Evolutionary conservation across 1,140 invertebrate species (phyloP).

Genomic region (Hycleus phaleratus): DNA sequence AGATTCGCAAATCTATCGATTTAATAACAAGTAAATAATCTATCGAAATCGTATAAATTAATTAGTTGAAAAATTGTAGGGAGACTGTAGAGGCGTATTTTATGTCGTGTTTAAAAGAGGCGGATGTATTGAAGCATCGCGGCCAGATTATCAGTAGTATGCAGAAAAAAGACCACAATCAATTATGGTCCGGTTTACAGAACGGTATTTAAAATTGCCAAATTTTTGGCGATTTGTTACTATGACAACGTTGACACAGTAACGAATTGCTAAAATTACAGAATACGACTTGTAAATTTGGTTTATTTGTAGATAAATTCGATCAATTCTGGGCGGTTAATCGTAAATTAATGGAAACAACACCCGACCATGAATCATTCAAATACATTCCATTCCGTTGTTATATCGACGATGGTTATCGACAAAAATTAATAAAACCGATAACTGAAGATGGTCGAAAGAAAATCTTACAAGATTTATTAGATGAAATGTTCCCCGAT

Average conservation of each 20-base stretch:
- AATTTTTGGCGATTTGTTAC: not conserved
- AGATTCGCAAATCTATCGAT: conserved; percentile 67
- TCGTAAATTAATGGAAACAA: conserved; percentile 85
- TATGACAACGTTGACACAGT: too few relatives aligned
- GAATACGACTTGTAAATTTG: not conserved
- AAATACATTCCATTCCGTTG: conserved; percentile 89
- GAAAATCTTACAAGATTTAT: conserved; percentile 63
- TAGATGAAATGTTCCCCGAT: conserved; percentile 62
- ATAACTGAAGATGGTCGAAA: conserved; percentile 63
- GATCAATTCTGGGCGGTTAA: conserved; percentile 99
- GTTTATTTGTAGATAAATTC: conserved; percentile 73
- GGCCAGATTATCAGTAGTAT: conserved; percentile 86
- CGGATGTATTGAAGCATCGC: conserved; percentile 92
- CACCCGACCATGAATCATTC: conserved; percentile 67
- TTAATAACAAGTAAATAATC: conserved; percentile 59
- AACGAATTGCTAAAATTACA: too few relatives aligned
- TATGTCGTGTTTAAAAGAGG: conserved; percentile 94
- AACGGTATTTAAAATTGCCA: conserved; percentile 61
- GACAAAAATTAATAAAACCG: conserved; percentile 71
- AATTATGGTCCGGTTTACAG: conserved; percentile 87
- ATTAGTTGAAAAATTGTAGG: conserved; percentile 43
- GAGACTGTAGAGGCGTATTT: conserved; percentile 90
- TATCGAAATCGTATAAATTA: too few relatives aligned
- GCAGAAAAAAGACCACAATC: conserved; percentile 97
- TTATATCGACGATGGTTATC: conserved; percentile 71